phyloP scores from a whole-genome alignment of 2,888 invertebrate genomes.

The Sinodicranocentrus sp. region DNA sequence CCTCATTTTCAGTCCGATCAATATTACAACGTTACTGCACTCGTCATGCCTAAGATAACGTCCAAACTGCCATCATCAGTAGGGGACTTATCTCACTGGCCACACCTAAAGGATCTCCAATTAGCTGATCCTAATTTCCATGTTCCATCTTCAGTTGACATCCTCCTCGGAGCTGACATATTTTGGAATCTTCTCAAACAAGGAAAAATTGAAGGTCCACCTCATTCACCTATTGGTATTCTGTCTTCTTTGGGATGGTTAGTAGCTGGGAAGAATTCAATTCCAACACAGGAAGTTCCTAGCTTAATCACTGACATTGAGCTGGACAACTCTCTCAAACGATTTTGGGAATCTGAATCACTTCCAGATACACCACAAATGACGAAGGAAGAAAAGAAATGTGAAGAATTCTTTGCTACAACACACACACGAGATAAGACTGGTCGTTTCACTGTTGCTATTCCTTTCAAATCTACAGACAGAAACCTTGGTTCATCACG shows the following conservation, averaged over 20 bases:
- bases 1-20: background rate
- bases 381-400: constrained; percentile 37
- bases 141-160: constrained; percentile 34
- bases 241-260: constrained; percentile 55
- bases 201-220: constrained; percentile 23
- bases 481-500: constrained; percentile 14
- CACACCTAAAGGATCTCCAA: constrained; percentile 33
- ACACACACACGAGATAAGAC: background rate
- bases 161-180: constrained; percentile 57
- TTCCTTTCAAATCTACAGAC: background rate
- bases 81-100: background rate
- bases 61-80: constrained; percentile 1
- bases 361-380: background rate
- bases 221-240: constrained; percentile 36
- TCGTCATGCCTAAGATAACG: constrained; percentile 38
- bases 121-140: constrained; percentile 60
- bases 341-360: constrained; percentile 52
- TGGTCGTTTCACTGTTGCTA: background rate
- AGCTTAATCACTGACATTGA: background rate
- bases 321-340: constrained; percentile 1
- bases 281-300: background rate
- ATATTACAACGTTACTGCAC: constrained; percentile 9
- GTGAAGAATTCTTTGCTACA: constrained; percentile 28
- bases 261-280: constrained; percentile 17
- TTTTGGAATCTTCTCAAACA: constrained; percentile 34